Evolutionary conservation across 53 echinoderm and acorn worm species (phyloP), one percentile per base, ranked within the genome.

Genomic region (Apostichopus leukothele): DNA sequence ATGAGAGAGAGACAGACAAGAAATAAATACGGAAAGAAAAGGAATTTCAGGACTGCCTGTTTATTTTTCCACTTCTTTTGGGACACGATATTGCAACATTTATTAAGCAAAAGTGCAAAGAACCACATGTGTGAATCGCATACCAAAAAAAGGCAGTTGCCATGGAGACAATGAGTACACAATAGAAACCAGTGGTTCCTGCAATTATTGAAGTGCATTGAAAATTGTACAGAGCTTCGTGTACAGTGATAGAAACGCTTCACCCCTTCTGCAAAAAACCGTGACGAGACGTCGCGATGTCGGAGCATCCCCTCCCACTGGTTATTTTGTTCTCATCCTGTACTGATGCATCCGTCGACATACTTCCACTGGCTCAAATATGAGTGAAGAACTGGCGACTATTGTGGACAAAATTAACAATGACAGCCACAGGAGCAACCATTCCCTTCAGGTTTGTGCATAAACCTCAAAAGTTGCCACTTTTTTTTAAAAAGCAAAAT

Each of bases 41-140:
- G 6, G 9, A 79, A 13, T 73, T 26, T 86, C 86, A 86, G 86
- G 86, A 52, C 73, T 74, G 73, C 86, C 86, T 86, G 86, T 71
- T 86, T 86, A 50, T 71, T 74, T 86, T 86, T 86, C 73, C 52
- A 54, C 55, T 27, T 61, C 27, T 59, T 61, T 86, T 52, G 73
- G 86, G 86, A 73, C 86, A 86, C 86, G 55, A 86, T 86, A 86
- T 86, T 86, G 86, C 86, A 86, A 86, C 86, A 86, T 71, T 74
- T 71, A 86, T 23, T 86, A 86, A 86, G 86, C 86, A 86, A 86
- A 86, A 86, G 86, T 86, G 86, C 86, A 86, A 86, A 86, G 74
- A 68, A 75, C 75, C 75, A 75, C 75, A 75, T 75, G 23, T 75
- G 75, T 75, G 75, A 75, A 75, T 39, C 75, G 75, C 75, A 75